phyloP scores from a whole-genome alignment of 2,888 invertebrate species.

The Sphaeridia pumilis region DNA sequence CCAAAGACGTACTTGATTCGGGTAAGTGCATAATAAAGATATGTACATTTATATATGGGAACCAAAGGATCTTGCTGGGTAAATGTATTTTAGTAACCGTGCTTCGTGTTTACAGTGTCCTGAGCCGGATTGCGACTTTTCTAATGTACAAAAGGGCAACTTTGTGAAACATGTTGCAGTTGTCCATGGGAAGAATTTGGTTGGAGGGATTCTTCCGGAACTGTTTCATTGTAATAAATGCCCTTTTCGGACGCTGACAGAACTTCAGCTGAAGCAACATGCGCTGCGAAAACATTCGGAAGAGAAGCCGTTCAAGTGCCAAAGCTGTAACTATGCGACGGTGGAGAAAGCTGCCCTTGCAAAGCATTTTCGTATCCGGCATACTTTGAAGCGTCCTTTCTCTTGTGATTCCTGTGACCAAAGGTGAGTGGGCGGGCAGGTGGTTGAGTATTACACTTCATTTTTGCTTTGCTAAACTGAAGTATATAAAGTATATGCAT shows the following conservation, averaged over 20 bases:
- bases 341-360: slow-evolving; percentile 37
- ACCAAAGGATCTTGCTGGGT: no score
- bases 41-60: no score
- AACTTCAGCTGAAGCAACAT: slow-evolving; percentile 36
- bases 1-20: slow-evolving; percentile 20
- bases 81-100: no score
- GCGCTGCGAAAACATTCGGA: slow-evolving; percentile 30
- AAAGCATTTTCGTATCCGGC: slow-evolving; percentile 36
- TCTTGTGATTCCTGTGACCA: slow-evolving; percentile 35
- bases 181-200: slow-evolving; percentile 32
- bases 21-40: no score
- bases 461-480: no score
- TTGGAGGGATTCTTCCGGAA: slow-evolving; percentile 30
- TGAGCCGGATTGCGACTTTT: slow-evolving; percentile 32
- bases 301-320: slow-evolving; percentile 31
- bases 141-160: slow-evolving; percentile 35
- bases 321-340: slow-evolving; percentile 35
- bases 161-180: slow-evolving; percentile 36
- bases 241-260: slow-evolving; percentile 33
- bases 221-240: slow-evolving; percentile 28
- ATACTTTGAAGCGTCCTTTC: slow-evolving; percentile 35
- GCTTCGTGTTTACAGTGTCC: slow-evolving; percentile 26
- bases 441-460: no score
- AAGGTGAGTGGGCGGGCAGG: no score
- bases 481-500: not conserved